Percentiles rank a stretch among this genome's conserved stretches.
These are phyloP conservation scores for Oscheius onirici DNA, from an alignment of 2,888 invertebrate species.

Conservation along the genomic window DNA sequence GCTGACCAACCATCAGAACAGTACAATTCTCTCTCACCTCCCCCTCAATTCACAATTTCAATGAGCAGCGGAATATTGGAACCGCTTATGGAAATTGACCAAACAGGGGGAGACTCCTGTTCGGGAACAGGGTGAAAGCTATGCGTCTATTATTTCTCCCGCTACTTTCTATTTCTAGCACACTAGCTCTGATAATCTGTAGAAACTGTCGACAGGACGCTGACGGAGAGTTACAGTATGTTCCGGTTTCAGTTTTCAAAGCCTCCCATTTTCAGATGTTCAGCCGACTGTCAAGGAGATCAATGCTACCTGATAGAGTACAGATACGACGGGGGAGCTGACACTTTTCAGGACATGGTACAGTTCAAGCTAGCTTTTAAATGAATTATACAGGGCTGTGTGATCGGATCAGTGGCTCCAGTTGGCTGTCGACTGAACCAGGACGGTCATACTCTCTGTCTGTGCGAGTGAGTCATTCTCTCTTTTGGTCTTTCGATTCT, in stretches of 20 bases:
- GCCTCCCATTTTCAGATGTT: background rate
- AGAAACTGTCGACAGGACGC: constrained; percentile 22
- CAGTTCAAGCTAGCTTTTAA: background rate
- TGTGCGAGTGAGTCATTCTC: constrained; percentile 41
- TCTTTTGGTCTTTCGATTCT: background rate
- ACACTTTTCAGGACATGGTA: constrained; percentile 15
- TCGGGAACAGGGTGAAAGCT: too few relatives aligned
- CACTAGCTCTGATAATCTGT: background rate
- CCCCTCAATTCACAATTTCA: too few relatives aligned
- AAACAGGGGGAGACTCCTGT: too few relatives aligned
- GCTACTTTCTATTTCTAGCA: too few relatives aligned
- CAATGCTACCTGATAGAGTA: constrained; percentile 21
- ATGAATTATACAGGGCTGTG: constrained; percentile 35
- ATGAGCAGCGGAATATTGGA: too few relatives aligned
- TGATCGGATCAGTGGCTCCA: constrained; percentile 39
- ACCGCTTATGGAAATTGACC: too few relatives aligned
- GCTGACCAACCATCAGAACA: too few relatives aligned
- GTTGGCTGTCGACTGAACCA: constrained; percentile 48
- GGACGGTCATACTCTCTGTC: constrained; percentile 47
- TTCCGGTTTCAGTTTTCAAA: background rate
- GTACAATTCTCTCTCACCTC: too few relatives aligned
- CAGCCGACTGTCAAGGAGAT: constrained; percentile 21
- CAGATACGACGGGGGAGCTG: constrained; percentile 9
- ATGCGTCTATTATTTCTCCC: too few relatives aligned
- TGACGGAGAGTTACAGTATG: constrained; percentile 5